Conservation (phyloP, 2,888 invertebrate species). For the Lacanobia wlatinum region DNA sequence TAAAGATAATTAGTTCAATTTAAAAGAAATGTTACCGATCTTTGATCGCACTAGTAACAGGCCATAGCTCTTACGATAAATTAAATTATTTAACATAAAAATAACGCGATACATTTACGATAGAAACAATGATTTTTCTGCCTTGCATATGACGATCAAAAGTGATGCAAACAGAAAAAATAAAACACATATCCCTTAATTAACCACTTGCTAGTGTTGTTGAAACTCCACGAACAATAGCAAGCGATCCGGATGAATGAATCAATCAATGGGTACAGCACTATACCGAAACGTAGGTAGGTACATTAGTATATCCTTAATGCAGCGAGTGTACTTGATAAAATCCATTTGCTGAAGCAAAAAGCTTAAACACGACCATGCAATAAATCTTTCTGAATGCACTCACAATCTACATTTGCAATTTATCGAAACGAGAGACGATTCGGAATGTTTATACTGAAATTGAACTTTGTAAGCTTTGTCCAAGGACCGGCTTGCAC, state of each 20-base stretch:
- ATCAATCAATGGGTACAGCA: conserved; percentile 58
- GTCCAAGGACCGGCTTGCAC: conserved; percentile 36
- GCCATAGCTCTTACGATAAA: not conserved
- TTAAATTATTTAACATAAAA: not conserved
- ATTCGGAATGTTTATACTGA: conserved; percentile 64
- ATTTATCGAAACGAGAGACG: conserved; percentile 70
- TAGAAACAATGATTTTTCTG: not conserved
- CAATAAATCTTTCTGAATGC: conserved; percentile 85
- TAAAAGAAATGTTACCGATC: not conserved
- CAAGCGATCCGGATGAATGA: conserved; percentile 63
- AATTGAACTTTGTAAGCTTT: conserved; percentile 59
- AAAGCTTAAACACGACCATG: conserved; percentile 76
- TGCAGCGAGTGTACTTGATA: conserved; percentile 65
- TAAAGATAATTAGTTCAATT: not conserved
- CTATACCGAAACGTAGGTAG: conserved; percentile 26
- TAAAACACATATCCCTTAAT: conserved; percentile 50
- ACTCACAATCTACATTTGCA: conserved; percentile 78
- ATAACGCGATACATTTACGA: not conserved
- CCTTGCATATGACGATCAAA: conserved; percentile 12
- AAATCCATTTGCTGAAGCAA: conserved; percentile 79
- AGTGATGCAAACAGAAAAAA: conserved; percentile 42
- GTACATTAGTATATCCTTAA: conserved; percentile 51
- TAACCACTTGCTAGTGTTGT: conserved; percentile 58
- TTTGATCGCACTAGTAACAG: not conserved
- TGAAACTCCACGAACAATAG: conserved; percentile 61